Evolutionary conservation across 1,140 invertebrate genomes (phyloP).

Genomic region (Aphaenogaster rudis): DNA sequence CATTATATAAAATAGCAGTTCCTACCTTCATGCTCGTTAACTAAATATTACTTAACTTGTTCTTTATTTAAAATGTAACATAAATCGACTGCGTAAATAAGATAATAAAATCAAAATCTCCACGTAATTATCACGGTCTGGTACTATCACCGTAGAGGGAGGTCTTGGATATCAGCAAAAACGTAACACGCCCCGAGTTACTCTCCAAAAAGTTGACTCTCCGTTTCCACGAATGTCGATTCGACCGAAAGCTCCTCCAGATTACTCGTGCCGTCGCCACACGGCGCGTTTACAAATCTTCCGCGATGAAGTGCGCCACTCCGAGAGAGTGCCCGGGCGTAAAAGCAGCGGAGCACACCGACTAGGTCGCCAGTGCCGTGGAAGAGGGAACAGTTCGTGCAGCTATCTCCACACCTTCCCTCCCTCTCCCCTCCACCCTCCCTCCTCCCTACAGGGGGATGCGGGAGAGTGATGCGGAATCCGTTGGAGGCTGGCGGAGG

Average conservation of each 20-base stretch:
- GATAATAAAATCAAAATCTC: background rate
- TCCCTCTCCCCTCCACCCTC: no score
- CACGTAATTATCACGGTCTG: background rate
- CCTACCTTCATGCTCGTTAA: background rate
- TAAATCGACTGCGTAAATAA: background rate
- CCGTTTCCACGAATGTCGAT: background rate
- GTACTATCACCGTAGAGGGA: background rate
- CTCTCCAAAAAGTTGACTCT: background rate
- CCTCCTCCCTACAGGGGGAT: background rate
- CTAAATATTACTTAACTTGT: constrained; percentile 1
- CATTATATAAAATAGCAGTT: background rate
- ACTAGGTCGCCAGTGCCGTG: background rate
- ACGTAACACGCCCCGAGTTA: background rate
- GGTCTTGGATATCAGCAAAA: background rate
- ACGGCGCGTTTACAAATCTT: constrained; percentile 46
- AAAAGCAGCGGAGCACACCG: background rate
- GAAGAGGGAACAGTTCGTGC: background rate
- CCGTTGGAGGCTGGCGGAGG: background rate
- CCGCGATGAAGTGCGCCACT: constrained; percentile 28
- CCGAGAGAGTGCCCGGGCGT: constrained; percentile 20
- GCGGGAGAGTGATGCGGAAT: background rate
- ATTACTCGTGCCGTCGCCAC: constrained; percentile 17
- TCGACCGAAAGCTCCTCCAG: background rate
- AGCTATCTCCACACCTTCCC: background rate
- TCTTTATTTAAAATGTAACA: background rate